Evolutionary conservation across 2,888 invertebrate species (phyloP).

Genomic region (Thymelicus sylvestris): DNA sequence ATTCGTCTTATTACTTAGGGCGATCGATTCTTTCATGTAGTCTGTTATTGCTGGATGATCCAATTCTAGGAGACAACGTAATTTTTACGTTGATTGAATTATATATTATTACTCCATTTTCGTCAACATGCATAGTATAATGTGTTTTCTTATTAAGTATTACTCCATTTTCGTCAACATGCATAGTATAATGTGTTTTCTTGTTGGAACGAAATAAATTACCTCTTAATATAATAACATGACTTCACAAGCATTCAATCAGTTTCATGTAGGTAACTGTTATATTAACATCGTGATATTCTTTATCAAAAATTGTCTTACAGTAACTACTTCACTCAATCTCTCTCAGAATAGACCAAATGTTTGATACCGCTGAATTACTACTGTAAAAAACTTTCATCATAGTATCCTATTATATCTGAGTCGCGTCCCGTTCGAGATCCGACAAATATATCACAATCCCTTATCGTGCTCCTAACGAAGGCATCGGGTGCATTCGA

Average conservation of each 20-base stretch:
- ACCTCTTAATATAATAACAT: too few relatives aligned
- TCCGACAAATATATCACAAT: conserved; percentile 50
- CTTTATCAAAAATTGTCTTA: too few relatives aligned
- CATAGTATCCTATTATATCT: too few relatives aligned
- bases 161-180: neutral
- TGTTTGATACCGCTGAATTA: too few relatives aligned
- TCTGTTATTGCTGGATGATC: conserved; percentile 27
- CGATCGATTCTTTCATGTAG: conserved; percentile 41
- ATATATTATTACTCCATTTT: conserved; percentile 2
- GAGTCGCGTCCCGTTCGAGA: conserved; percentile 53
- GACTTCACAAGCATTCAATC: too few relatives aligned
- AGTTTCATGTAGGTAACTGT: too few relatives aligned
- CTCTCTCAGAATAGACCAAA: too few relatives aligned
- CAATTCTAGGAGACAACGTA: conserved; percentile 14
- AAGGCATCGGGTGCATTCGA: conserved; percentile 77
- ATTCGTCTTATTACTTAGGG: conserved; percentile 47
- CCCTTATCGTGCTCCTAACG: conserved; percentile 69
- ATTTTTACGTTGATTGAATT: conserved; percentile 25
- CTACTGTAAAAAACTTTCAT: too few relatives aligned
- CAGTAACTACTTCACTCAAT: too few relatives aligned
- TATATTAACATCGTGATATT: too few relatives aligned
- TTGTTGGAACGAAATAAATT: too few relatives aligned
- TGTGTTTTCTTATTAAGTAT: neutral
- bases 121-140: neutral
- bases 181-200: neutral